Evolutionary conservation across 2,888 invertebrate genomes (phyloP).

Genomic region (Drosophila niveifrons): DNA sequence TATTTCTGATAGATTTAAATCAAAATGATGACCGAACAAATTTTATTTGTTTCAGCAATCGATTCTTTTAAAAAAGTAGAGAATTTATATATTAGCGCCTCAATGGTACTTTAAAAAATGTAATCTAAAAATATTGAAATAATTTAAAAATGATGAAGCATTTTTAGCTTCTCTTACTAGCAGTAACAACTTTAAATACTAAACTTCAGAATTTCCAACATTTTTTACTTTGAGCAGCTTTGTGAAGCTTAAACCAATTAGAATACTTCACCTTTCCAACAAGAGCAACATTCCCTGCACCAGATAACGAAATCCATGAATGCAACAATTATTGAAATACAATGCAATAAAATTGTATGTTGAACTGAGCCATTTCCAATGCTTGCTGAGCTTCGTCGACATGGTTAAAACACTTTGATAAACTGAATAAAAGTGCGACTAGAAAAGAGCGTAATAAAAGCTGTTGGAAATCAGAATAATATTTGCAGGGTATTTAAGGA

Average conservation of each 20-base stretch:
- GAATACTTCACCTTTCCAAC: constrained; percentile 68
- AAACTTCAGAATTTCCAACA: neutral
- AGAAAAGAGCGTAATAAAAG: neutral
- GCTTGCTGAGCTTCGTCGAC: neutral
- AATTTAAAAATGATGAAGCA: no score
- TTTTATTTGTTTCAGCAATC: no score
- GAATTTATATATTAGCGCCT: no score
- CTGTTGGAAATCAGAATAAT: neutral
- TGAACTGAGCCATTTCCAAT: constrained; percentile 11
- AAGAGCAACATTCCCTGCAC: constrained; percentile 64
- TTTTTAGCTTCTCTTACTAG: no score
- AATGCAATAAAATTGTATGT: constrained; percentile 56
- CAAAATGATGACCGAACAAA: no score
- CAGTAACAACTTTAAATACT: no score
- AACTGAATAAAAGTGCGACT: constrained; percentile 4
- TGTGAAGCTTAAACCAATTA: neutral
- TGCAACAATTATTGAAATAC: constrained; percentile 80
- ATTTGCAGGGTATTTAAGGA: neutral
- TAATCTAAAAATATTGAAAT: no score
- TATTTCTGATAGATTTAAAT: no score
- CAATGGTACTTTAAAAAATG: no score
- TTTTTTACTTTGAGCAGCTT: neutral
- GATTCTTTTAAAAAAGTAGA: no score
- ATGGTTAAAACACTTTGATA: constrained; percentile 9
- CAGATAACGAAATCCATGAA: constrained; percentile 83